These are phyloP conservation scores for Dufourea novaeangliae DNA, from an alignment of 1,140 invertebrate genomes.

Conservation along the genomic window DNA sequence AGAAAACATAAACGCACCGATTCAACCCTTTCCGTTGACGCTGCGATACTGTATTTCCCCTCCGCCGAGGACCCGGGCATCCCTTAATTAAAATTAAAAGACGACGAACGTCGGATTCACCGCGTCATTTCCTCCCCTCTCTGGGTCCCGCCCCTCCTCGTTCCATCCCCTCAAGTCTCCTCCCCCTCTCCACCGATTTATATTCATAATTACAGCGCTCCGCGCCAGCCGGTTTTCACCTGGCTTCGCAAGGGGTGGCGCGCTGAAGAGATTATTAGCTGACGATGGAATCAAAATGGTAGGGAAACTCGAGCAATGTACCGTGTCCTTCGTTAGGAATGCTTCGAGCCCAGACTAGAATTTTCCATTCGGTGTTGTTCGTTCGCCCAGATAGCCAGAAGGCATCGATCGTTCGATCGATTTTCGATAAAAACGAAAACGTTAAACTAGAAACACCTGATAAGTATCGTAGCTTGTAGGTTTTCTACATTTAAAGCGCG, in stretches of 20 bases:
- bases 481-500: too few species aligned
- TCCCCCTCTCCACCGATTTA: constrained; percentile 73
- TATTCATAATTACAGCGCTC: constrained; percentile 79
- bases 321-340: constrained; percentile 32
- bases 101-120: constrained; percentile 72
- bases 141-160: constrained; percentile 38
- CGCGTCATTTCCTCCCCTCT: constrained; percentile 69
- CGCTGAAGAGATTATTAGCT: constrained; percentile 73
- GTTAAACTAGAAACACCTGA: too few species aligned
- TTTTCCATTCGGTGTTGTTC: constrained; percentile 42
- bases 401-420: too few species aligned
- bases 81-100: constrained; percentile 81
- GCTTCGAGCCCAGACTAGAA: constrained; percentile 44
- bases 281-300: constrained; percentile 71
- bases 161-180: constrained; percentile 11
- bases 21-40: constrained; percentile 58
- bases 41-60: constrained; percentile 69
- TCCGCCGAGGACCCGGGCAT: constrained; percentile 51
- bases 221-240: constrained; percentile 67
- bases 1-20: constrained; percentile 38
- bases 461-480: too few species aligned
- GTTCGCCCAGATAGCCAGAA: neutral
- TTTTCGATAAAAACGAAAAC: too few species aligned
- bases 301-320: constrained; percentile 62
- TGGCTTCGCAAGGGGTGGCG: constrained; percentile 63